Percentiles rank a stretch among this genome's conserved stretches.
Evolutionary conservation across 2,888 invertebrate genomes (phyloP).

Genomic region (Clistopyga incitator): DNA sequence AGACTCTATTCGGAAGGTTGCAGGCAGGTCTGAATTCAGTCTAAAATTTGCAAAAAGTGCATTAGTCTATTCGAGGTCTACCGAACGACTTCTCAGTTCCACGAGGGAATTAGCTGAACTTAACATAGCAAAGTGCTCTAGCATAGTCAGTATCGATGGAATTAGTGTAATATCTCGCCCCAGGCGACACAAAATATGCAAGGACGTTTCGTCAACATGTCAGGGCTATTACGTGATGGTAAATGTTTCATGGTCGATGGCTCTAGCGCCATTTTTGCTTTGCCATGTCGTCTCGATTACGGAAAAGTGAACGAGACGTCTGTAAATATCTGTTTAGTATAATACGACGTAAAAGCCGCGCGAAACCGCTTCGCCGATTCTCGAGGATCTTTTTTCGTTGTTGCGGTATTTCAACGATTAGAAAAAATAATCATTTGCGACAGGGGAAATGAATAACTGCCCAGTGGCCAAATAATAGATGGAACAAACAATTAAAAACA

Average conservation of each 20-base stretch:
- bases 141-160: slow-evolving; percentile 52
- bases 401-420: slow-evolving; percentile 48
- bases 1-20: too few relatives aligned
- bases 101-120: slow-evolving; percentile 50
- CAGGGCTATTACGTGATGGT: slow-evolving; percentile 16
- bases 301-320: slow-evolving; percentile 35
- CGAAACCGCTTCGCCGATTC: slow-evolving; percentile 58
- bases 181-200: neutral
- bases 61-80: too few relatives aligned
- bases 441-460: neutral
- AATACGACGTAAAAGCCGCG: slow-evolving; percentile 44
- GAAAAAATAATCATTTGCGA: slow-evolving; percentile 22
- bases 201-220: neutral
- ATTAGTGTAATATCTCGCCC: slow-evolving; percentile 40
- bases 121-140: slow-evolving; percentile 60
- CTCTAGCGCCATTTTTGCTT: slow-evolving; percentile 56
- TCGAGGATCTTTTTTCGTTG: slow-evolving; percentile 45
- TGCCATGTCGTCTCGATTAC: slow-evolving; percentile 46
- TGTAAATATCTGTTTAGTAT: slow-evolving; percentile 63
- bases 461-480: slow-evolving; percentile 58
- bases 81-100: too few relatives aligned
- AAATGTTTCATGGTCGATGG: slow-evolving; percentile 46
- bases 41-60: too few relatives aligned
- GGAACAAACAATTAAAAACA: slow-evolving; percentile 38
- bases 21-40: too few relatives aligned